phyloP scores from a whole-genome alignment of 2,113 vertebrate genomes.

The Peromyscus leucopus region DNA sequence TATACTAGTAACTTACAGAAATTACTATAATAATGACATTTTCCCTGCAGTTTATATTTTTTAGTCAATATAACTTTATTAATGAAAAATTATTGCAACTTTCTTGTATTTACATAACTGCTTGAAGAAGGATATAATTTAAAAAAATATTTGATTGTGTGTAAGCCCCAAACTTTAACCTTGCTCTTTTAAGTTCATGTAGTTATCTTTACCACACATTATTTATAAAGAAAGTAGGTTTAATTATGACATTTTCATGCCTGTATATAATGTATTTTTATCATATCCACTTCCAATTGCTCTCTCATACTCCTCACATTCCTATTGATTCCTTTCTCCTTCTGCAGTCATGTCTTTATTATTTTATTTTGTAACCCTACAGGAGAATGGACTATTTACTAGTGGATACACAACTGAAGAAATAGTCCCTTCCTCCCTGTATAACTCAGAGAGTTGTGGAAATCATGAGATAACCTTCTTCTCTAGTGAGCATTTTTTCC shows the following conservation, averaged over 20 bases:
- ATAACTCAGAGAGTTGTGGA: accelerated
- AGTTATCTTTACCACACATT: background rate
- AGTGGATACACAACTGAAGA: background rate
- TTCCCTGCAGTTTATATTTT: background rate
- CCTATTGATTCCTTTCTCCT: background rate
- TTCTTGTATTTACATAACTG: background rate
- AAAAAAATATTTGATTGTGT: background rate
- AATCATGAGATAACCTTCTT: background rate
- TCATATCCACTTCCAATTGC: background rate
- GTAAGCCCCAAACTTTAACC: background rate
- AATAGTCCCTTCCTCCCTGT: background rate
- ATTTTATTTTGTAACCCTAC: background rate
- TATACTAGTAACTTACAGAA: background rate
- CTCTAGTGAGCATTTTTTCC: too few species aligned
- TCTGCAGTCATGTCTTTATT: background rate
- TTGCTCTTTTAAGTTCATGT: background rate
- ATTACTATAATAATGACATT: background rate
- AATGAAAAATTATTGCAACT: background rate
- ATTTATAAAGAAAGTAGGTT: background rate
- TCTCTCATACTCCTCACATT: background rate
- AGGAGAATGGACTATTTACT: too few species aligned
- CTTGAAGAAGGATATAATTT: background rate
- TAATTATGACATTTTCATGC: background rate
- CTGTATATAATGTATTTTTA: background rate
- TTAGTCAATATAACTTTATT: background rate